Base-by-base conservation (phyloP, 2,888 invertebrate genomes). In the Caenorhabditis sp. region DNA sequence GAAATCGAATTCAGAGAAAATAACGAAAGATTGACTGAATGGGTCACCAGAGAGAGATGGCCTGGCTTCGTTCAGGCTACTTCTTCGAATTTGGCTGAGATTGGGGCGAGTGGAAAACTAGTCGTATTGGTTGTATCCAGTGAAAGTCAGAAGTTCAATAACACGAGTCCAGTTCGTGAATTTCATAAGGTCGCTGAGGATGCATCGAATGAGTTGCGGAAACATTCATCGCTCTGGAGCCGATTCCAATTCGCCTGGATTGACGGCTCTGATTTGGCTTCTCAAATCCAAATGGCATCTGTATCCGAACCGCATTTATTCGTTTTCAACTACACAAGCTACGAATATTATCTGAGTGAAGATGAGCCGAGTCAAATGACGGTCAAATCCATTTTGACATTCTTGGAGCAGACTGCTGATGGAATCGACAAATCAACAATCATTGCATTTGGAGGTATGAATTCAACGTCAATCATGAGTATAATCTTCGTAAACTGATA, bases 331-430 rank as follows among this genome's bases (percentile, higher is more conserved):
- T 95, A 97, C 0, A 95, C 95, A 16, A 96, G 96, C 2, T 96
- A 96, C 92, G 96, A 97, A 92, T 97, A 97, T 93, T 96, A 96
- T 92, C 94, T 97, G 91, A 96, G 97, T 35, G 95, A 96, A 90
- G 95, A 96, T 91, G 91, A 92, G 26, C 95, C 96, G 0, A 94
- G 95, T 66, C 94, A 96, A 88, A 94, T 96, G 93, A 96, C 96
- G 0, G 94, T 80, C 0, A 82, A 88, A 1, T 89, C 90, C 28
- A 80, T 91, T 31, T 31, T 88, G 8, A 84, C 87, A 4, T 91
- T 88, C 84, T 74, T 91, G 49, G 82, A 85, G 12, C 59, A 95
- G 90, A 94, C 97, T 89, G 94, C 94, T 87, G 95, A 95, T 90
- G 75, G 66, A 1, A 68, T 87, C 41, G 79, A 82, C 26, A 81